Conservation (phyloP, 2,797 vertebrate species). For the Coreius guichenoti region DNA sequence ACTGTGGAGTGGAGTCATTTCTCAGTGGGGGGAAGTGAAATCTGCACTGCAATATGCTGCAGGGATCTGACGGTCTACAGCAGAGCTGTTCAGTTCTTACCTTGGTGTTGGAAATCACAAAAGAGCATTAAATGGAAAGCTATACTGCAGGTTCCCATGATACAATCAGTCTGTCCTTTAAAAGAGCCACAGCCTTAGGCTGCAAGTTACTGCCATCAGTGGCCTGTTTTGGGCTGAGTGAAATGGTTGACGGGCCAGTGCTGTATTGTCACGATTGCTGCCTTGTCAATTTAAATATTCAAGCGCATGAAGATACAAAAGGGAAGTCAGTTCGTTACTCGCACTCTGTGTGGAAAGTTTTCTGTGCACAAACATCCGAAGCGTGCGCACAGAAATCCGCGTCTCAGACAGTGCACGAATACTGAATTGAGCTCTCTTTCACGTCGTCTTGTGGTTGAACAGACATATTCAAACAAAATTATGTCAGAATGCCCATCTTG, state of each 20-base stretch:
- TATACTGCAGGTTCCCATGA: neutral
- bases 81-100: constrained; percentile 6
- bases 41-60: constrained; percentile 33
- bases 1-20: constrained; percentile 26
- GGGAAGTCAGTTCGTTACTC: neutral
- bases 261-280: neutral
- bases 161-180: constrained; percentile 19
- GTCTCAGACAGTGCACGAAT: neutral
- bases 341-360: no score
- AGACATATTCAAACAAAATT: neutral
- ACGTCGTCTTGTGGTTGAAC: neutral
- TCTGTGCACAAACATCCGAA: neutral
- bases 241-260: neutral
- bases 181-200: neutral
- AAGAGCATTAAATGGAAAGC: constrained; percentile 32
- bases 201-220: neutral
- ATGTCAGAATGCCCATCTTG: neutral
- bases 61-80: constrained; percentile 20
- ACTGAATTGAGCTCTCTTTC: neutral
- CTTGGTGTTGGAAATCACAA: constrained; percentile 3
- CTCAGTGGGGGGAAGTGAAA: constrained; percentile 36
- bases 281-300: neutral
- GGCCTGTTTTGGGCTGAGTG: neutral
- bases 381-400: neutral
- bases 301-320: neutral